phyloP scores from a whole-genome alignment of 1,140 invertebrate species.

The Gryon sp. region DNA sequence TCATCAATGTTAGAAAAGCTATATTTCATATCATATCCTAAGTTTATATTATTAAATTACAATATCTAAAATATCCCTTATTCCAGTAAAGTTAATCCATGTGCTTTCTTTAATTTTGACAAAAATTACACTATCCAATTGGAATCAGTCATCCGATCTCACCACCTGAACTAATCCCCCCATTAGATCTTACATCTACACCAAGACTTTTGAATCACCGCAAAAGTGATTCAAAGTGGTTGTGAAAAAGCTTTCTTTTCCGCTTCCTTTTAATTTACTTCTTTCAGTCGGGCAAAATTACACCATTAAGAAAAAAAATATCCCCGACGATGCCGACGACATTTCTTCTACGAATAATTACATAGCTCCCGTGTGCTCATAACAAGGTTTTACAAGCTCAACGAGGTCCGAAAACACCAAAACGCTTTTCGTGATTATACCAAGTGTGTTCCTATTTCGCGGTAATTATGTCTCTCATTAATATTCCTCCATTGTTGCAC shows the following conservation, averaged over 20 bases:
- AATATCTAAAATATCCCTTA: too few relatives aligned
- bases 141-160: neutral
- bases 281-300: constrained; percentile 35
- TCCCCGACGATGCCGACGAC: neutral
- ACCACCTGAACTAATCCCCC: neutral
- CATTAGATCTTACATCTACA: too few relatives aligned
- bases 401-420: constrained; percentile 34
- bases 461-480: constrained; percentile 76
- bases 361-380: neutral
- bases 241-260: constrained; percentile 45
- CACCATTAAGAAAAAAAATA: constrained; percentile 45
- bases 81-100: too few relatives aligned
- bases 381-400: constrained; percentile 48
- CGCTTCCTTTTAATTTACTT: constrained; percentile 43
- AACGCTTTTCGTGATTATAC: constrained; percentile 35
- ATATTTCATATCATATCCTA: too few relatives aligned
- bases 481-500: constrained; percentile 71
- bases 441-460: constrained; percentile 66
- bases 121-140: too few relatives aligned
- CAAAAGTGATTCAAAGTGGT: constrained; percentile 10
- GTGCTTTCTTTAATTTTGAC: too few relatives aligned
- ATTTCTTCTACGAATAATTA: constrained; percentile 36
- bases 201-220: neutral
- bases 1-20: too few relatives aligned
- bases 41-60: too few relatives aligned